phyloP scores from a whole-genome alignment of 2,888 invertebrate species.

The Dilophus febrilis region DNA sequence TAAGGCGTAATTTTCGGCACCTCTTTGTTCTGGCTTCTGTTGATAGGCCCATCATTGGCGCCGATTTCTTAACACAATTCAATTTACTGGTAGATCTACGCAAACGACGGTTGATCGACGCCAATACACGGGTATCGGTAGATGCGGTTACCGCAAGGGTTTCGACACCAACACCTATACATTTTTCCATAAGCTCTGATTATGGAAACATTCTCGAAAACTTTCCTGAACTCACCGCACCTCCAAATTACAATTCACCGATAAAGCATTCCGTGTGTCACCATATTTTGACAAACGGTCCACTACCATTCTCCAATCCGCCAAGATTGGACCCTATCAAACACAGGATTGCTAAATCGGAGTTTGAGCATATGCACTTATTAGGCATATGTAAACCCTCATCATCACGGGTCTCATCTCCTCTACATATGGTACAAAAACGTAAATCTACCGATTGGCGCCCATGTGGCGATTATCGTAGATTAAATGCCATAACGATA shows the following conservation, averaged over 20 bases:
- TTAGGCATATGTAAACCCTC: neutral
- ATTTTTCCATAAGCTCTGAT: neutral
- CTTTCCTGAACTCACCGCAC: neutral
- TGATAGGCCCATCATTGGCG: neutral
- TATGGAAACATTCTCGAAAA: neutral
- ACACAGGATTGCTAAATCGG: neutral
- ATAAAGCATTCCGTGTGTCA: neutral
- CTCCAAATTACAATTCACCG: neutral
- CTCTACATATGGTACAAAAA: neutral
- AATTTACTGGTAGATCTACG: neutral
- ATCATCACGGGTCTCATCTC: neutral
- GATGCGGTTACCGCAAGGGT: neutral
- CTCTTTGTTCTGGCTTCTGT: neutral
- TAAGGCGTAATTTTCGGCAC: neutral
- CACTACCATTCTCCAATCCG: neutral
- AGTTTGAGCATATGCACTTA: neutral
- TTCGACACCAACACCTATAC: too few species aligned
- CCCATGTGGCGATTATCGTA: conserved; percentile 19
- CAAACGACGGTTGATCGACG: neutral
- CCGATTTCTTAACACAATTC: neutral
- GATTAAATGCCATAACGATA: conserved; percentile 14
- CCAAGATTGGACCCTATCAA: neutral
- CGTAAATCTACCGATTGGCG: neutral
- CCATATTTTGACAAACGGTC: neutral
- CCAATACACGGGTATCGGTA: neutral